Evolutionary conservation across 2,888 invertebrate species (phyloP).

Genomic region (Archips xylosteana): DNA sequence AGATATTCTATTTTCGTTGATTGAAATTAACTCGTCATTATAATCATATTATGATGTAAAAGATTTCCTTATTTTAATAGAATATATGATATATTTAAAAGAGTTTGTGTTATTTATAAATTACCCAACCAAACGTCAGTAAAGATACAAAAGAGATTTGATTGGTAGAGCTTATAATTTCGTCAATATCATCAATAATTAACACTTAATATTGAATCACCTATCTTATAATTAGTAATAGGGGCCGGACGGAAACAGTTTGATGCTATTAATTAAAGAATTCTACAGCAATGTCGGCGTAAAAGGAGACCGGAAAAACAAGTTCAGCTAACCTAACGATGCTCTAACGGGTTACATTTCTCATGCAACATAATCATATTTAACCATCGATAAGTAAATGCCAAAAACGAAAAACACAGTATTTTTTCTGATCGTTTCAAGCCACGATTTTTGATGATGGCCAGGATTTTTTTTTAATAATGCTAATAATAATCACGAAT

Average conservation of each 20-base stretch:
- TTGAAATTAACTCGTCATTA: no score
- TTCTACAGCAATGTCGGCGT: slow-evolving; percentile 1
- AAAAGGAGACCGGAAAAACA: slow-evolving; percentile 4
- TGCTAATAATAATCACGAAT: background rate
- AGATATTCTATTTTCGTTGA: no score
- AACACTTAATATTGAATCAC: slow-evolving; percentile 1
- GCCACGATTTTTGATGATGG: background rate
- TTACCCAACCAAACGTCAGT: no score
- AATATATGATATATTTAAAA: no score
- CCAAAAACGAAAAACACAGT: slow-evolving; percentile 1
- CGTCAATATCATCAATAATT: background rate
- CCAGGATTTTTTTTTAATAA: background rate
- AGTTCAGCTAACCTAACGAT: background rate
- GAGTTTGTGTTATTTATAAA: no score
- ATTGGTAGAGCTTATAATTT: background rate
- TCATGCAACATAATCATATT: background rate
- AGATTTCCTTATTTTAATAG: no score
- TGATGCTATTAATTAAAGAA: slow-evolving; percentile 8
- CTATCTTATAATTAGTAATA: background rate
- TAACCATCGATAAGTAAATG: background rate
- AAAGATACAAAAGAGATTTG: background rate
- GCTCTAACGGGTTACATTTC: slow-evolving; percentile 11
- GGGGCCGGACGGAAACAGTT: slow-evolving; percentile 2
- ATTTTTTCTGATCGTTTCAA: no score
- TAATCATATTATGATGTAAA: no score